Evolutionary conservation across 2,797 vertebrate species (phyloP), one percentile per base, ranked within the genome.

Genomic region (Huso huso): DNA sequence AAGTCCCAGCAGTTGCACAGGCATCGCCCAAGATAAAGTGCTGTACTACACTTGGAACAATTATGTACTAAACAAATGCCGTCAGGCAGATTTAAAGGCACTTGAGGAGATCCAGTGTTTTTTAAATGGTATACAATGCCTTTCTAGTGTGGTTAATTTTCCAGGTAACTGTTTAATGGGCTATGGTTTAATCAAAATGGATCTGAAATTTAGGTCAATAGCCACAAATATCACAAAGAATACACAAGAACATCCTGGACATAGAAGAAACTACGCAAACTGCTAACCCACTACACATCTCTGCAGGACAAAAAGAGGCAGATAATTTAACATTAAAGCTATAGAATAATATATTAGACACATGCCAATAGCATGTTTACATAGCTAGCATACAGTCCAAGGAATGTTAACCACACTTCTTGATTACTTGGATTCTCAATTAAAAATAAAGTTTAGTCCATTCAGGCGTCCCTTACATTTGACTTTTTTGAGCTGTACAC

Each of bases 401-500:
- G 2, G 23, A 37, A 37, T 37, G 23, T 2, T 37, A 37, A 37
- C 2, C 23, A 37, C 23, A 37, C 23, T 37, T 18, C 15, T 1
- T 37, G 23, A 37, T 37, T 37, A 37, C 23, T 37, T 37, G 4
- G 23, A 37, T 37, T 37, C 23, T 37, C 23, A 37, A 37, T 37
- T 37, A 37, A 37, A 37, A 37, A 37, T 37, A 37, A 4, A 37
- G 23, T 37, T 37, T 37, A 37, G 23, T 37, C 23, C 23, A 37
- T 37, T 37, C 23, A 37, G 23, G 23, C 3, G 52, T n/a, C 52
- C 52, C n/a, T 55, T n/a, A 55, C 52, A 55, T 10, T 9, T 55
- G 9, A 55, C 52, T 55, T 55, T 55, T 37, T 5, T 10, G 37
- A 66, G 60, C 48, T 63, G 63, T 66, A 18, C 67, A 78, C 62